These are phyloP conservation scores for Alectoris magna DNA, from an alignment of 2,797 vertebrate species.

Conservation along the genomic window DNA sequence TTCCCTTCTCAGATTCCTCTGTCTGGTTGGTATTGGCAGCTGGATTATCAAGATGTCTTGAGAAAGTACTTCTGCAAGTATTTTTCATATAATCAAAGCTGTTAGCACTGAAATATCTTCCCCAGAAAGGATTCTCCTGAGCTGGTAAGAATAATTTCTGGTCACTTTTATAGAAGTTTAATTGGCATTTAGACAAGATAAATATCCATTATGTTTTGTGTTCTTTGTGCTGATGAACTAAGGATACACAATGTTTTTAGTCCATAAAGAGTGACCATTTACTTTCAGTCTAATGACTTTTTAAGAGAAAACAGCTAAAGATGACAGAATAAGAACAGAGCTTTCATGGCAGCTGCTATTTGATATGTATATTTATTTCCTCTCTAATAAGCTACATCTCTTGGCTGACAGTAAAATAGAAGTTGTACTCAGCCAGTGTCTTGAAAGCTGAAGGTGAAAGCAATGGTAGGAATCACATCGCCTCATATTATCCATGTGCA, in stretches of 20 bases:
- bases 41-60: background rate
- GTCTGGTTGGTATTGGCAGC: background rate
- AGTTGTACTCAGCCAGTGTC: background rate
- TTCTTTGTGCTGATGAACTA: background rate
- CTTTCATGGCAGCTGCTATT: background rate
- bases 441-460: constrained; percentile 43
- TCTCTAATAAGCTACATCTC: constrained; percentile 3
- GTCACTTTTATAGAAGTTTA: background rate
- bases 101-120: constrained; percentile 8
- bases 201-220: background rate
- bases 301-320: constrained; percentile 41
- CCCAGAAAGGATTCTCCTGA: constrained; percentile 19
- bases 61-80: background rate
- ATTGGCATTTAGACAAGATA: constrained; percentile 14
- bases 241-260: background rate
- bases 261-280: background rate
- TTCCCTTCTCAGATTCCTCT: constrained; percentile 13
- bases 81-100: background rate
- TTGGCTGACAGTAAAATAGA: background rate
- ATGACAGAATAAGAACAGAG: background rate
- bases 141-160: constrained; percentile 34
- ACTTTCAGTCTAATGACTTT: constrained; percentile 16
- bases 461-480: background rate
- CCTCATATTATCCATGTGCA: background rate
- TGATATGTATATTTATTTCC: constrained; percentile 9